phyloP scores from a whole-genome alignment of 2,888 invertebrate genomes.

The Erebia palarica region DNA sequence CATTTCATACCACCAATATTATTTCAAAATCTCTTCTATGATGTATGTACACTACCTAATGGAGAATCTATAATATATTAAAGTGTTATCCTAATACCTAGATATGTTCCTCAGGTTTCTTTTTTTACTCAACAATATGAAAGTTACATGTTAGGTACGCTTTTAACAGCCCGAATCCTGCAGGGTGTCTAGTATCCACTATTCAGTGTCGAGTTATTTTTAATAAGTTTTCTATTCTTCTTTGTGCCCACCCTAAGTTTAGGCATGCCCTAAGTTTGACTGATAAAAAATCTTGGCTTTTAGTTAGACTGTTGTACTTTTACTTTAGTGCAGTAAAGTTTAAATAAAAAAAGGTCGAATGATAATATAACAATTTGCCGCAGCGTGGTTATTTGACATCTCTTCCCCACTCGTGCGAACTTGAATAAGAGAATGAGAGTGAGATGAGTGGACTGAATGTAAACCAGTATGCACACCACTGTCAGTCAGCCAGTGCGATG shows the following conservation, averaged over 20 bases:
- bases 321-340: background rate
- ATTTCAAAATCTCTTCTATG: too few relatives aligned
- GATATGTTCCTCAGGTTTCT: too few relatives aligned
- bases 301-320: background rate
- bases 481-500: conserved; percentile 61
- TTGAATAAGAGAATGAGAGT: conserved; percentile 13
- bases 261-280: background rate
- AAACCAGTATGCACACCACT: conserved; percentile 73
- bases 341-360: background rate
- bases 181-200: background rate
- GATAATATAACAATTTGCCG: conserved; percentile 1
- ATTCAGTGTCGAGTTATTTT: background rate
- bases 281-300: background rate
- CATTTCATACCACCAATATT: too few relatives aligned
- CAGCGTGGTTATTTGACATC: conserved; percentile 1
- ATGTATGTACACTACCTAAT: too few relatives aligned
- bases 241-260: background rate
- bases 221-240: background rate
- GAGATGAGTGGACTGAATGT: conserved; percentile 73
- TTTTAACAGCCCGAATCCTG: background rate
- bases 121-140: background rate
- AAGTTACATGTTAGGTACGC: background rate
- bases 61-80: too few relatives aligned
- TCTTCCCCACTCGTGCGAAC: conserved; percentile 11
- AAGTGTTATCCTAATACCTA: too few relatives aligned